These are phyloP conservation scores for Drosophila tropicalis DNA, from an alignment of 1,140 invertebrate species.

Conservation along the genomic window DNA sequence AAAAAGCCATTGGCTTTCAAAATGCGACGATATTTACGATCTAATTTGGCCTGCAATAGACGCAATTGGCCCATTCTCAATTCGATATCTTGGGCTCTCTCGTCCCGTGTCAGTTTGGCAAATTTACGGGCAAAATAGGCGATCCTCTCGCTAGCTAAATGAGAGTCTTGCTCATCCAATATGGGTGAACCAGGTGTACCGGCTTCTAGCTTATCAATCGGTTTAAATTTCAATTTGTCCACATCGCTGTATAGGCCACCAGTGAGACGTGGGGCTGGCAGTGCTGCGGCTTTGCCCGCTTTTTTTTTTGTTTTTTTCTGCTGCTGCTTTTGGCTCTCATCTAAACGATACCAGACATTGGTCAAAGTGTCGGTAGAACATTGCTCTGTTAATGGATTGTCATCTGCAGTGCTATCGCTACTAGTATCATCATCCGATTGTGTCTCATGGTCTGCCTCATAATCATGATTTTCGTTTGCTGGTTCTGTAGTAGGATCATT, in stretches of 20 bases:
- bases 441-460: neutral
- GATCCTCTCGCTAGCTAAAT: neutral
- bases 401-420: neutral
- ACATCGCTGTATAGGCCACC: constrained; percentile 13
- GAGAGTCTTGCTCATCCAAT: neutral
- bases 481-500: neutral
- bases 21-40: neutral
- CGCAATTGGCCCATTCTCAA: constrained; percentile 38
- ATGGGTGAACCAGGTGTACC: neutral
- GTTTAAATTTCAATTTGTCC: constrained; percentile 5
- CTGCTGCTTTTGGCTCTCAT: rapidly evolving
- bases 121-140: constrained; percentile 12
- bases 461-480: neutral
- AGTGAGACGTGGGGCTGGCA: neutral
- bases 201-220: constrained; percentile 9
- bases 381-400: neutral
- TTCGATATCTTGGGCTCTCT: constrained; percentile 13
- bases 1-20: neutral
- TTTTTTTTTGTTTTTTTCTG: too few relatives aligned
- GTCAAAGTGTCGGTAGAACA: constrained; percentile 2
- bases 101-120: neutral
- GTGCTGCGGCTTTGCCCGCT: neutral
- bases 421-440: neutral
- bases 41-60: constrained; percentile 6
- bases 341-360: constrained; percentile 1